These are phyloP conservation scores for Drosophila obscura DNA, from an alignment of 1,140 invertebrate species.

Conservation along the genomic window DNA sequence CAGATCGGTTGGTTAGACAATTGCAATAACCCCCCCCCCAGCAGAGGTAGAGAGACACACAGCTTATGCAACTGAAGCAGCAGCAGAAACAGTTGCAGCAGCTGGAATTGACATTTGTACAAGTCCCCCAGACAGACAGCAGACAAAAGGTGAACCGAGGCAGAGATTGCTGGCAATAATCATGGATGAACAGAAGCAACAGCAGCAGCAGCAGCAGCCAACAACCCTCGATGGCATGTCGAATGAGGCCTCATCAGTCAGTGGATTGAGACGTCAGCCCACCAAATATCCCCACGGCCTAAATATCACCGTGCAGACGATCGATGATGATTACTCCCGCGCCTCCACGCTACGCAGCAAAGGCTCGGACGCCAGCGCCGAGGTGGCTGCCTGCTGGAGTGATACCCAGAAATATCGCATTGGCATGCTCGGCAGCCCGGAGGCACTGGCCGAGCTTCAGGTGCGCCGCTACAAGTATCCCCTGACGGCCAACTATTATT, in stretches of 20 bases:
- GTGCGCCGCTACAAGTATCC: conserved; percentile 80
- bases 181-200: conserved; percentile 59
- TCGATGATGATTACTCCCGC: conserved; percentile 41
- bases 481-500: conserved; percentile 75
- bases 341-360: too few species aligned
- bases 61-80: conserved; percentile 55
- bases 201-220: too few species aligned
- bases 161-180: conserved; percentile 22
- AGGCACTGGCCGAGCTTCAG: conserved; percentile 75
- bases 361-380: conserved; percentile 18
- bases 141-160: conserved; percentile 41
- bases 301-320: conserved; percentile 73
- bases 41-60: not conserved
- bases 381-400: conserved; percentile 58
- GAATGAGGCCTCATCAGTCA: conserved; percentile 45
- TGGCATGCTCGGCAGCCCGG: conserved; percentile 68
- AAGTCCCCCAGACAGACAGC: not conserved
- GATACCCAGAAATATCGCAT: conserved; percentile 74
- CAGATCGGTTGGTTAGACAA: conserved; percentile 60
- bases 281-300: conserved; percentile 80
- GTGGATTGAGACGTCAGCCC: conserved; percentile 66
- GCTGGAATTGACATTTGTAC: conserved; percentile 64
- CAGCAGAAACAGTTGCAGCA: conserved; percentile 33
- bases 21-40: conserved; percentile 53
- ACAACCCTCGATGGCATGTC: conserved; percentile 44